Percentiles rank a stretch among this genome's conserved stretches.
phyloP scores from a whole-genome alignment of 2,797 vertebrate species.

The Xerus rutilus region DNA sequence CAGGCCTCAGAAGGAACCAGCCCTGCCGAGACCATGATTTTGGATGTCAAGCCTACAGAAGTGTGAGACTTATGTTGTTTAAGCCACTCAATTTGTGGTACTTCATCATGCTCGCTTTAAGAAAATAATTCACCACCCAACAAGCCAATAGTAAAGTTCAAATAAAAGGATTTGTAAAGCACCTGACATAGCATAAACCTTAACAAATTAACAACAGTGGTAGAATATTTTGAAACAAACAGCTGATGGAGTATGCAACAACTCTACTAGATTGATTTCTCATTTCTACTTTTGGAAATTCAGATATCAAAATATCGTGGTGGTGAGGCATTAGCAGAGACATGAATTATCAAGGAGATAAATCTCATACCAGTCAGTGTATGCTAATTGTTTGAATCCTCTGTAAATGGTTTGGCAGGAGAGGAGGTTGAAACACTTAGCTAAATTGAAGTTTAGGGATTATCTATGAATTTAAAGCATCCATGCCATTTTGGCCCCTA shows the following conservation, averaged over 20 bases:
- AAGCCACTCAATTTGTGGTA: neutral
- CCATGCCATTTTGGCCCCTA: conserved; percentile 77
- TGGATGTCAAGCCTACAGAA: neutral
- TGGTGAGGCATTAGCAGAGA: neutral
- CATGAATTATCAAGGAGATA: conserved; percentile 51
- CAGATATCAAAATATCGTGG: neutral
- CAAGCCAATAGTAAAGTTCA: neutral
- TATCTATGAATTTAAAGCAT: conserved; percentile 82
- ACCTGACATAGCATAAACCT: neutral
- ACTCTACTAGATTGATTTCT: neutral
- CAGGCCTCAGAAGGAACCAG: neutral
- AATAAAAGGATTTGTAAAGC: conserved; percentile 11
- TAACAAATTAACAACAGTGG: neutral
- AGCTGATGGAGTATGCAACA: neutral
- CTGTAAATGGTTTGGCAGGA: conserved; percentile 71
- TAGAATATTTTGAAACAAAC: neutral
- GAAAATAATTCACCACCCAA: neutral
- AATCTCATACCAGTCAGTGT: conserved; percentile 43
- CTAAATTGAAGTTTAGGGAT: conserved; percentile 82
- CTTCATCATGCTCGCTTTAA: neutral
- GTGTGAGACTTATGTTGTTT: neutral
- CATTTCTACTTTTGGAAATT: conserved; percentile 49
- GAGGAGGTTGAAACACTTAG: conserved; percentile 73
- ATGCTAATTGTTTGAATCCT: conserved; percentile 71
- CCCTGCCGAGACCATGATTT: neutral